Percentiles rank a stretch among this genome's conserved stretches.
Evolutionary conservation across 2,888 invertebrate genomes (phyloP).

Genomic region (Alsophila aescularia): DNA sequence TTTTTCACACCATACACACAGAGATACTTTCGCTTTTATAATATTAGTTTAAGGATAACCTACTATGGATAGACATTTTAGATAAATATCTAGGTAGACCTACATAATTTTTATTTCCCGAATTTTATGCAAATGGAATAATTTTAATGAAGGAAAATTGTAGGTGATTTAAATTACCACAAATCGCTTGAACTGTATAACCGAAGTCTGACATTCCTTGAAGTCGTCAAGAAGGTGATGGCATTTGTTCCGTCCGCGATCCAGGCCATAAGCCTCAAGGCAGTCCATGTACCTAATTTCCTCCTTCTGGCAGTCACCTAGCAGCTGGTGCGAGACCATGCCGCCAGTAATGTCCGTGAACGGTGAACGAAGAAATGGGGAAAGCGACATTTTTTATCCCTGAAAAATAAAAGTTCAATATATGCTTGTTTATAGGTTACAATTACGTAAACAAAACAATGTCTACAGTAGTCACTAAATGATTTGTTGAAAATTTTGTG

Average conservation of each 20-base stretch:
- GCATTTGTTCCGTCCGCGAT: conserved; percentile 87
- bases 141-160: not conserved
- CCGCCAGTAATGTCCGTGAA: conserved; percentile 89
- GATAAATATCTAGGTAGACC: no score
- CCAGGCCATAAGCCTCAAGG: conserved; percentile 91
- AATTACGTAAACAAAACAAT: conserved; percentile 67
- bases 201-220: conserved; percentile 86
- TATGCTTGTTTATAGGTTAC: conserved; percentile 56
- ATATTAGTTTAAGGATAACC: no score
- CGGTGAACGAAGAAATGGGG: conserved; percentile 88
- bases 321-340: conserved; percentile 86
- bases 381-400: conserved; percentile 80
- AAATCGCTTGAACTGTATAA: conserved; percentile 86
- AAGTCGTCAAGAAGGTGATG: conserved; percentile 86
- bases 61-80: no score
- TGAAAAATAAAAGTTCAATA: conserved; percentile 36
- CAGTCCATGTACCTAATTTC: conserved; percentile 91
- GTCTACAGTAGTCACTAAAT: not conserved
- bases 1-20: no score
- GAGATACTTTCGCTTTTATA: no score
- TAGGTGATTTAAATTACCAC: conserved; percentile 67
- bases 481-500: not conserved
- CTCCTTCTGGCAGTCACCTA: conserved; percentile 86
- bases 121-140: not conserved
- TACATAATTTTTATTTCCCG: no score